phyloP scores from a whole-genome alignment of 2,797 vertebrate genomes.

The Masticophis lateralis region DNA sequence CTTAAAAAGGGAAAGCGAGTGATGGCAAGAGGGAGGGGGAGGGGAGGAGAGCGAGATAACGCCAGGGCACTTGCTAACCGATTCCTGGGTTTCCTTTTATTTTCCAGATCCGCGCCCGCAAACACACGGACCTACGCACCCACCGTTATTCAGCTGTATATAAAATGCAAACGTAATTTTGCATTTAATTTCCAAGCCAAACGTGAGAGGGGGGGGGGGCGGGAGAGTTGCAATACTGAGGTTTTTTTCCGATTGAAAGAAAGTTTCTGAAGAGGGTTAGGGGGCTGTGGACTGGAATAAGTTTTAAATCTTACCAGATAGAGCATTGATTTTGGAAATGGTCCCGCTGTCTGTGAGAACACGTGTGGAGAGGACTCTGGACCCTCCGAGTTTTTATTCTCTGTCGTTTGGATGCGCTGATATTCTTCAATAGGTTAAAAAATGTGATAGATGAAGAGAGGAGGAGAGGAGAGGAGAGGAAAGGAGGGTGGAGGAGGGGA shows the following conservation, averaged over 20 bases:
- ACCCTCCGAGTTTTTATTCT: too few relatives aligned
- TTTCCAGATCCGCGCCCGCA: not conserved
- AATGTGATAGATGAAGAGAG: not conserved
- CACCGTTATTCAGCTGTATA: not conserved
- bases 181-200: not conserved
- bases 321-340: not conserved
- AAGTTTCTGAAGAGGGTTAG: not conserved
- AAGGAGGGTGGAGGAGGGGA: too few relatives aligned
- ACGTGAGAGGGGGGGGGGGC: too few relatives aligned
- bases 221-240: not conserved
- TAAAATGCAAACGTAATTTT: not conserved
- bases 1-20: not conserved
- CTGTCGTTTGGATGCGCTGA: not conserved
- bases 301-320: not conserved
- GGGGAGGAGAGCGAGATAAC: too few relatives aligned
- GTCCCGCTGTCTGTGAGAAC: not conserved
- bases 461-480: too few relatives aligned
- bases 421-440: not conserved
- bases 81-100: not conserved
- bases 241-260: not conserved
- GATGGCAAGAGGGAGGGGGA: not conserved
- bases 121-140: not conserved
- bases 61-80: not conserved
- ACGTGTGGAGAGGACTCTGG: too few relatives aligned
- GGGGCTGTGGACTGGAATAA: not conserved